These are phyloP conservation scores for Campoletis sonorensis DNA, from an alignment of 1,140 invertebrate genomes.

Conservation along the genomic window DNA sequence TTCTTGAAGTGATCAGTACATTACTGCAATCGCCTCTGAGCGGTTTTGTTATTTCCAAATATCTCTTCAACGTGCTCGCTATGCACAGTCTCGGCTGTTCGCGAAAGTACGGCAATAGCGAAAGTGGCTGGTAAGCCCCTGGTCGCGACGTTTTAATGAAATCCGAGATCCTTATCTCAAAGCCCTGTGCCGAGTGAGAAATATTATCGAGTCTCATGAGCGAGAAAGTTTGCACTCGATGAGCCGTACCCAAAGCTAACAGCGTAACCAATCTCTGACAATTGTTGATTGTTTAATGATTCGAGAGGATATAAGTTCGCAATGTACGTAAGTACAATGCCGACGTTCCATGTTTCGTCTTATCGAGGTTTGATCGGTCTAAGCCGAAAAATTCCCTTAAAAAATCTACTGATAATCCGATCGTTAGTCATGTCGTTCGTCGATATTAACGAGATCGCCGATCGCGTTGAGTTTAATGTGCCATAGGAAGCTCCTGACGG, in stretches of 20 bases:
- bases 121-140: constrained; percentile 38
- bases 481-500: constrained; percentile 28
- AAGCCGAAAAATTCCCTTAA: constrained; percentile 57
- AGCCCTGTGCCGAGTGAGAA: constrained; percentile 20
- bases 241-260: constrained; percentile 46
- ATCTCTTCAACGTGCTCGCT: constrained; percentile 35
- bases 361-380: constrained; percentile 57
- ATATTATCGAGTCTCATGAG: constrained; percentile 41
- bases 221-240: constrained; percentile 44
- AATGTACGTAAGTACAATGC: constrained; percentile 11
- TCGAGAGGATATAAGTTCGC: constrained; percentile 32
- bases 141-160: constrained; percentile 46
- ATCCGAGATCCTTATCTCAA: constrained; percentile 41
- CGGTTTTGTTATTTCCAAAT: constrained; percentile 28
- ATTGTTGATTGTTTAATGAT: constrained; percentile 14
- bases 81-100: constrained; percentile 41
- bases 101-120: constrained; percentile 38
- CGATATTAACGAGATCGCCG: constrained; percentile 41
- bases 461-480: constrained; percentile 43
- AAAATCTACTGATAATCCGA: constrained; percentile 50
- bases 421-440: constrained; percentile 30
- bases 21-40: constrained; percentile 39
- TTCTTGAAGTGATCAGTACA: constrained; percentile 38
- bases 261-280: constrained; percentile 43
- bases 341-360: constrained; percentile 55